Evolutionary conservation across 2,113 vertebrate genomes (phyloP), one percentile per base, ranked within the genome.

Genomic region (Poecilia latipinna): DNA sequence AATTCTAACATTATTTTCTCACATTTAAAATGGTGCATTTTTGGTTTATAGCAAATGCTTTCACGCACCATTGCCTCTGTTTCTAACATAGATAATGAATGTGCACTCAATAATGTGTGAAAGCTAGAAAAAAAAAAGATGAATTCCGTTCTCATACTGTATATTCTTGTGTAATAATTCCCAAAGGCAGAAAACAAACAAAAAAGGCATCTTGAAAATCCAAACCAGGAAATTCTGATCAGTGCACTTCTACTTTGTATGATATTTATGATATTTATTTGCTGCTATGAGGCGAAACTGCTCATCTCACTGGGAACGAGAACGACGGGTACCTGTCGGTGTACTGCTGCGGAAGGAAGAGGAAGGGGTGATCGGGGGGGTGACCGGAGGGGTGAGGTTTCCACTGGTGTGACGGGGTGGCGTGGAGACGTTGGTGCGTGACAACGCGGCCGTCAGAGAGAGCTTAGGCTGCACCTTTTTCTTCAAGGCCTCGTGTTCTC

Each of bases 301-400:
- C 6, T 54, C 24, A 24, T 32, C 13, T 32, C 24, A 71, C 48
- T 17, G 24, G 68, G 32, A 35, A 37, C 1, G 61, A 75, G 28
- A 2, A 33, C 8, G 60, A 15, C 15, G 61, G 48, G 66, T 70
- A 89, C 88, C 97, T 94, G 98, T 99, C 10, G 98, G 98, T 22
- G 98, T 99, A 74, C 96, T 99, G 90, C 97, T 99, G 73, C 96
- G 98, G 92, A 99, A 99, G 0, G 97, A 99, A 22, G 98, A 99
- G 57, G 97, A 98, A 8, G 98, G 98, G 4, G 97, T 99, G 93
- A 99, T 98, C 82, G 98, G 97, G 0, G 98, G 98, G 15, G 98
- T 99, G 88, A 99, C 97, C 0, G 98, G 98, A 63, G 98, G 97
- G 66, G 98, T 99, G 94, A 99, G 97, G 96, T 96, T 99, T 90